phyloP scores from a whole-genome alignment of 2,888 invertebrate genomes.

The Panopea generosa region DNA sequence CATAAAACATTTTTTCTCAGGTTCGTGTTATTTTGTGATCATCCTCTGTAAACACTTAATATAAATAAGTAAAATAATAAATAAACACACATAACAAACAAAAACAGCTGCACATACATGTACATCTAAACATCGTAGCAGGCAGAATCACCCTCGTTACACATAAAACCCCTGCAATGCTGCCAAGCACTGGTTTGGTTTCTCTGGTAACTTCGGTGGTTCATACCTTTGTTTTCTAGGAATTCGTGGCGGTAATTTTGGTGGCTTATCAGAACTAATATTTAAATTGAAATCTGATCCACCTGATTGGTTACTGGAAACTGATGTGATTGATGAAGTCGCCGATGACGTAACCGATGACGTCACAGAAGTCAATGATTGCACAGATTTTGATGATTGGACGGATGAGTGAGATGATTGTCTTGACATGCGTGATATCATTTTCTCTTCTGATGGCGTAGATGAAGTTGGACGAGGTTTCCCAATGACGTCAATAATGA shows the following conservation, averaged over 20 bases:
- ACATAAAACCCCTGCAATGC: constrained; percentile 58
- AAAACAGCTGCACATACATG: too few species aligned
- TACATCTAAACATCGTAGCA: too few species aligned
- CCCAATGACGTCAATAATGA: constrained; percentile 71
- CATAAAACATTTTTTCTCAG: too few species aligned
- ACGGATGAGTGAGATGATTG: constrained; percentile 41
- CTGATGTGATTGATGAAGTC: constrained; percentile 34
- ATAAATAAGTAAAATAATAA: too few species aligned
- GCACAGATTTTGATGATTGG: constrained; percentile 51
- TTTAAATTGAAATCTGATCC: neutral
- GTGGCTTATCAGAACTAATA: constrained; percentile 13
- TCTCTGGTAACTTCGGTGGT: constrained; percentile 49
- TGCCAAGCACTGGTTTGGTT: constrained; percentile 49
- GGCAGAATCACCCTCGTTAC: too few species aligned
- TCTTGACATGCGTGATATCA: constrained; percentile 19
- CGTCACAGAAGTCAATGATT: constrained; percentile 58
- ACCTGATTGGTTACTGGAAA: constrained; percentile 14
- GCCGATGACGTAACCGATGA: constrained; percentile 56
- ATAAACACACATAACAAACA: too few species aligned
- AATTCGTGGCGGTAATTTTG: constrained; percentile 42
- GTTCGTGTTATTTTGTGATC: too few species aligned
- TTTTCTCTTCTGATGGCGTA: constrained; percentile 33
- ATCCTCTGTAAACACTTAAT: too few species aligned
- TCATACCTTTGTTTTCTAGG: constrained; percentile 15
- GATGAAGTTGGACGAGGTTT: constrained; percentile 42